phyloP scores from a whole-genome alignment of 2,113 vertebrate species.

The Balaeniceps rex region DNA sequence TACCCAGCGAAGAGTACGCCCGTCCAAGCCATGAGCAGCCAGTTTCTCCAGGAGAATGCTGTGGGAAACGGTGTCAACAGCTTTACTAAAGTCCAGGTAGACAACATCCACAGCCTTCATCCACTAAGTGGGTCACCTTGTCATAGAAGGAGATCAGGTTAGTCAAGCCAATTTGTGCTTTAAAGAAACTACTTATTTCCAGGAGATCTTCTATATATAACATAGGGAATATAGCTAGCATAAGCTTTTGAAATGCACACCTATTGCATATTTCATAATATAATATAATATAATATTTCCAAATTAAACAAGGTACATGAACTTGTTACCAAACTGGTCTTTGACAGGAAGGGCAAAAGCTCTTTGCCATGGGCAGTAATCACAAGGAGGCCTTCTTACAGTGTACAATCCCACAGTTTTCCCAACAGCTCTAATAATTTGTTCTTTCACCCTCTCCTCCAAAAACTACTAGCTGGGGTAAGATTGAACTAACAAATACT shows the following conservation, averaged over 20 bases:
- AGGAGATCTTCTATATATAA: not conserved
- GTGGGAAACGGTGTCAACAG: too few species aligned
- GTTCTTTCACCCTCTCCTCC: not conserved
- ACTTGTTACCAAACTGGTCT: not conserved
- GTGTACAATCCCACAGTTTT: not conserved
- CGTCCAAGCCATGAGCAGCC: too few species aligned
- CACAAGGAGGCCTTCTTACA: not conserved
- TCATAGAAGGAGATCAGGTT: too few species aligned
- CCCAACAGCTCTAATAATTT: not conserved
- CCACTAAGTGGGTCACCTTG: too few species aligned
- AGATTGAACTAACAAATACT: not conserved
- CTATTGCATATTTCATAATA: not conserved
- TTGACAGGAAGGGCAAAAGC: not conserved
- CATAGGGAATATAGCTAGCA: not conserved
- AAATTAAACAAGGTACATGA: not conserved
- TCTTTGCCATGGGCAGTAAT: not conserved
- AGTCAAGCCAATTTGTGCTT: not conserved
- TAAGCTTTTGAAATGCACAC: not conserved
- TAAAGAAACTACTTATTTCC: not conserved
- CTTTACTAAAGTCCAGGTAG: too few species aligned
- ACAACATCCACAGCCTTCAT: too few species aligned
- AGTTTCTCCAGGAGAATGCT: too few species aligned
- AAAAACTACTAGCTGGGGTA: not conserved
- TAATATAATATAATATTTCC: too few species aligned
- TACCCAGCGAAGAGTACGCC: too few species aligned